Conservation (phyloP, 2,888 invertebrate species). For the Cartodere bifasciata region DNA sequence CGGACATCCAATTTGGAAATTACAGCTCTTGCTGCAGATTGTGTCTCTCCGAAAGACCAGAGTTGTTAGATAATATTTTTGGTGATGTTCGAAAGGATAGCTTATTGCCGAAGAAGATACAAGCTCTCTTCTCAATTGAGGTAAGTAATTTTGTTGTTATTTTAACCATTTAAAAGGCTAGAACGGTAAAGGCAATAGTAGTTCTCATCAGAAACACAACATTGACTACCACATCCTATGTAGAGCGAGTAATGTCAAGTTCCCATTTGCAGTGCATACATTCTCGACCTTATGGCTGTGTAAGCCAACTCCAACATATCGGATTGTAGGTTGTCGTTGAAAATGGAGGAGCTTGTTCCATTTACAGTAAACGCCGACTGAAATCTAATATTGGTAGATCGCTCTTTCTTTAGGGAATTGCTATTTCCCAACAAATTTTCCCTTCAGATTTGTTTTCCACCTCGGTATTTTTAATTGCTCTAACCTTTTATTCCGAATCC, state of each 20-base stretch:
- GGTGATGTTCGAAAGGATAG: conserved; percentile 21
- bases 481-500: no score
- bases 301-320: no score
- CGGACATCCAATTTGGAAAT: conserved; percentile 19
- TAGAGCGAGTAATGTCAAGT: no score
- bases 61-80: conserved; percentile 29
- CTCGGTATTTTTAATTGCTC: no score
- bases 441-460: no score
- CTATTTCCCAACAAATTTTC: no score
- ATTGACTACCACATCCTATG: no score
- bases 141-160: conserved; percentile 34
- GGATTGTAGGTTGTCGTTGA: no score
- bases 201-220: conserved; percentile 13
- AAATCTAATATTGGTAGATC: no score
- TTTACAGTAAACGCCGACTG: no score
- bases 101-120: conserved; percentile 49
- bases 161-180: conserved; percentile 7
- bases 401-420: no score
- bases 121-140: conserved; percentile 51
- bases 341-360: no score
- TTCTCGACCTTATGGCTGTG: conserved; percentile 50
- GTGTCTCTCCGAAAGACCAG: conserved; percentile 30
- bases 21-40: conserved; percentile 31
- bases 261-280: conserved; percentile 40
- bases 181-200: conserved; percentile 31